A percentile compares a stretch with the other conserved stretches of the same genome.
These are phyloP conservation scores for Holcopasites calliopsidis DNA, from an alignment of 1,140 invertebrate genomes.

Conservation along the genomic window DNA sequence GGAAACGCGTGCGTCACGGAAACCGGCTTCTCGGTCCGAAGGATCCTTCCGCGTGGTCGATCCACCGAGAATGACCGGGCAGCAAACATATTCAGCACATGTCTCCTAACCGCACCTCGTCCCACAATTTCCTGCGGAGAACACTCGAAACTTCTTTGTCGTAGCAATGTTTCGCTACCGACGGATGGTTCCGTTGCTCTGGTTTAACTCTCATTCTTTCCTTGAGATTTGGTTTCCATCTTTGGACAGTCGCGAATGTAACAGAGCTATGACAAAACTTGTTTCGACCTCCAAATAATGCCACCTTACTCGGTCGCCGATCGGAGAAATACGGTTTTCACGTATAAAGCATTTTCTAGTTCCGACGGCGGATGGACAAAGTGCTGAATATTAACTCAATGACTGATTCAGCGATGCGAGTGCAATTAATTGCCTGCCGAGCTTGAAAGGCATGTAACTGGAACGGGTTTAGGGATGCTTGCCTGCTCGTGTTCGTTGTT, in stretches of 20 bases:
- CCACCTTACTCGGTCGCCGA: not conserved
- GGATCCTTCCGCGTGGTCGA: constrained; percentile 37
- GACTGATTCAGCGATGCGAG: not conserved
- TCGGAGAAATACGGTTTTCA: not conserved
- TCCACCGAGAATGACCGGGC: constrained; percentile 24
- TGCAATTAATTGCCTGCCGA: not conserved
- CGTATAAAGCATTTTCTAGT: no score
- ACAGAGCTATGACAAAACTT: no score
- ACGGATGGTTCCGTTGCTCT: not conserved
- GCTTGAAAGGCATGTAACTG: not conserved
- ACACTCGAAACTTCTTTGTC: not conserved
- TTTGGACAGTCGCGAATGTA: not conserved
- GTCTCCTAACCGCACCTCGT: constrained; percentile 11
- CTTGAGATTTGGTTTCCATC: not conserved
- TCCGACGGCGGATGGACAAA: not conserved
- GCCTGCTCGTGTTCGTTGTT: constrained; percentile 25
- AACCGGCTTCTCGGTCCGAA: constrained; percentile 53
- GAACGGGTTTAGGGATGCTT: not conserved
- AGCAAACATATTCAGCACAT: not conserved
- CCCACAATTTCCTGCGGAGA: not conserved
- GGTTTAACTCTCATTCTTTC: not conserved
- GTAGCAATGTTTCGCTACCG: no score
- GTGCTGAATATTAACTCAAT: not conserved
- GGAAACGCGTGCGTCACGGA: constrained; percentile 56
- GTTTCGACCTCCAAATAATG: no score